Conservation (phyloP, 2,797 vertebrate species). For the Erethizon dorsatum region DNA sequence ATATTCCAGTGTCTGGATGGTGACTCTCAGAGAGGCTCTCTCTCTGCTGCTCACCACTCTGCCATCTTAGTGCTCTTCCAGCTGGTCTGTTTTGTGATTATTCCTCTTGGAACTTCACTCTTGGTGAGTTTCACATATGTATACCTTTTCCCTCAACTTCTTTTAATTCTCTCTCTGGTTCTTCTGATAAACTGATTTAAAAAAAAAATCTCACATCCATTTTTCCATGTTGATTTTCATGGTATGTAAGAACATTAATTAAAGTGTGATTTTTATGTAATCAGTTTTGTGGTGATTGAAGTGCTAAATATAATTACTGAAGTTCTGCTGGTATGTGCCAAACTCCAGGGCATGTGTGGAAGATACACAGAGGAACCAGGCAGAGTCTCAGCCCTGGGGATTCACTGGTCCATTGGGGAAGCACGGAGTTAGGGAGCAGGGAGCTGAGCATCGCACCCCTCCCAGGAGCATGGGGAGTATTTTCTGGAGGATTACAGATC, state of each 20-base stretch:
- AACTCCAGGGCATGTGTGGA: too few species aligned
- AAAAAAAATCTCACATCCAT: background rate
- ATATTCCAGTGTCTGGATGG: too few species aligned
- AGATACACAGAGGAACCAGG: background rate
- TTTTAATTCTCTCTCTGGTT: background rate
- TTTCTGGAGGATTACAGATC: background rate
- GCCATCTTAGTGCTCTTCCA: too few species aligned
- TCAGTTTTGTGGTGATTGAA: background rate
- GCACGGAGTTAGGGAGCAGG: background rate
- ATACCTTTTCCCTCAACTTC: background rate
- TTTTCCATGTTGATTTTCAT: background rate
- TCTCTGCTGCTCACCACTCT: too few species aligned
- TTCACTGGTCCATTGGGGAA: background rate
- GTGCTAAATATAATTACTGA: background rate
- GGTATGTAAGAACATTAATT: background rate
- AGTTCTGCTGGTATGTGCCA: background rate
- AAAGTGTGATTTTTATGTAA: background rate
- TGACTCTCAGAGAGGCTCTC: too few species aligned
- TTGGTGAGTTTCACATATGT: background rate
- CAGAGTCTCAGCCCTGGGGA: background rate
- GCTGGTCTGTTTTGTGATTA: background rate
- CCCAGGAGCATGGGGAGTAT: background rate
- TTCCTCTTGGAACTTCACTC: background rate
- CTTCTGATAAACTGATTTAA: background rate
- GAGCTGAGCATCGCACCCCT: too few species aligned